Evolutionary conservation across 2,888 invertebrate genomes (phyloP).

Genomic region (Ceramica pisi): DNA sequence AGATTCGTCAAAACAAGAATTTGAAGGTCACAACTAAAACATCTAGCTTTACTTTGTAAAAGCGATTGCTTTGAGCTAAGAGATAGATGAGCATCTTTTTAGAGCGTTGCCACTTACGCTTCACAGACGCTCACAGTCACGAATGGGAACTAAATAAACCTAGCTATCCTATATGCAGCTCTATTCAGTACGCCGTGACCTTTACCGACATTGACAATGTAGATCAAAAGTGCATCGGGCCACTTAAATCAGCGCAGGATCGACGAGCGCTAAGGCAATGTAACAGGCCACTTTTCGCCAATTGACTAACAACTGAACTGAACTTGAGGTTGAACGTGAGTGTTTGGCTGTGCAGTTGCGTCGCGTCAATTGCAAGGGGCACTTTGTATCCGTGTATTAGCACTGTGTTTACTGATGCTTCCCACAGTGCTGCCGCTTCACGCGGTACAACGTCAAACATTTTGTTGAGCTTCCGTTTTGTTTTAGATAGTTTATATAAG

Average conservation of each 20-base stretch:
- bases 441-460: slow-evolving; percentile 9
- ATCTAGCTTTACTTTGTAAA: neutral
- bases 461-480: neutral
- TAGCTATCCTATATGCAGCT: neutral
- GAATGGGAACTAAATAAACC: slow-evolving; percentile 3
- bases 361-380: slow-evolving; percentile 37
- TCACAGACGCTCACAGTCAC: neutral
- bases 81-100: neutral
- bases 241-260: slow-evolving; percentile 39
- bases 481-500: neutral
- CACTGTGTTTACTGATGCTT: slow-evolving; percentile 16
- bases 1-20: neutral
- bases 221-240: slow-evolving; percentile 31
- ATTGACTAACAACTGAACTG: slow-evolving; percentile 43
- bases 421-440: slow-evolving; percentile 20
- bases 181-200: neutral
- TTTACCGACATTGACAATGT: slow-evolving; percentile 22
- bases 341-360: slow-evolving; percentile 25
- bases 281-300: slow-evolving; percentile 41
- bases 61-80: neutral
- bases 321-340: neutral
- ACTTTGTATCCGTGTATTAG: slow-evolving; percentile 32
- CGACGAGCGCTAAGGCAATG: slow-evolving; percentile 14
- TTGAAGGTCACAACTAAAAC: neutral
- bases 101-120: slow-evolving; percentile 1